Evolutionary conservation across 1,140 invertebrate species (phyloP), one percentile per base, ranked within the genome.

Genomic region (Scaptomyza hsui): DNA sequence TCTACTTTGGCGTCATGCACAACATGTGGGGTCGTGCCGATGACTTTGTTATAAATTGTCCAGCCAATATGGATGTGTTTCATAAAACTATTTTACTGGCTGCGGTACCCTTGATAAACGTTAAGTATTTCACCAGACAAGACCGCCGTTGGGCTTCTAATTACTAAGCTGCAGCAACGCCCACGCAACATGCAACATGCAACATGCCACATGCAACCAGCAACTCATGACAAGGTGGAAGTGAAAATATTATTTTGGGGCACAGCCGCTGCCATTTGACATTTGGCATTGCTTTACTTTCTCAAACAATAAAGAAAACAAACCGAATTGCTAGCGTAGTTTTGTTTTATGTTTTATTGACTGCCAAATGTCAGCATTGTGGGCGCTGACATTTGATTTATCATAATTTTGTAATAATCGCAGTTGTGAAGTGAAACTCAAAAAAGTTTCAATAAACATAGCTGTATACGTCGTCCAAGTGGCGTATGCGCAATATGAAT

Each of bases 401-500:
- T 51, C 18, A 61, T 49, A 51, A 49, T 26, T 49, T 19, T 21
- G 35, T 41, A 61, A 49, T 51, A 61, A 32, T 49, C 59, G 59
- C 15, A 10, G 35, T 6, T 18, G 41, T 18, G 41, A 48, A 67
- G 69, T 67, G 62, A 72, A 72, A 72, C 53, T 72, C 29, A 19
- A 52, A 71, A 24, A 24, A 24, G 24, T 24, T 24, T 24, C 24
- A 4, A 29, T 1, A 37, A 35, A 59, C 29, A 39, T 21, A 41
- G 19, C 44, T n/a, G 7, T 29, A 29, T 21, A 29, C 32, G 55
- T 41, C 37, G 18, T 19, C 26, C 41, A 35, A 37, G 59, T 62
- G 76, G 68, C 78, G 73, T 65, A 81, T 80, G 67, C 72, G 70
- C 70, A 74, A 78, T 83, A 44, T 72, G 61, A 10, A 4, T 2